Conservation (phyloP, 2,888 invertebrate genomes). For the Eupithecia vulgata region DNA sequence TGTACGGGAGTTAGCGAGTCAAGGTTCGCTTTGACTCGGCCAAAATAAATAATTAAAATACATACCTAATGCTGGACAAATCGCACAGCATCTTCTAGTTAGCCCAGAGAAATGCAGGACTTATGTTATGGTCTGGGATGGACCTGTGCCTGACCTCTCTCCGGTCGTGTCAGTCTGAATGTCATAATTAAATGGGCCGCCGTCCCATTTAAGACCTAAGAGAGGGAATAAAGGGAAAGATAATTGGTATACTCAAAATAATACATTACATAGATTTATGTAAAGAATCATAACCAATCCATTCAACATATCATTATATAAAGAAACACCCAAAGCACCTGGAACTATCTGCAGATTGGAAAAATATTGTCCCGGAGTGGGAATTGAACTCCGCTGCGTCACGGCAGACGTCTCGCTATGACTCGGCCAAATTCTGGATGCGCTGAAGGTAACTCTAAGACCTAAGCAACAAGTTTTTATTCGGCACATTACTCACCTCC, state of each 20-base stretch:
- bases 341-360: neutral
- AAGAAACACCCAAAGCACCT: neutral
- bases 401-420: neutral
- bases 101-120: neutral
- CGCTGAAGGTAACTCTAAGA: conserved; percentile 4
- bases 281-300: too few species aligned
- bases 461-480: conserved; percentile 33
- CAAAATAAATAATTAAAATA: neutral
- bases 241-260: neutral
- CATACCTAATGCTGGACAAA: neutral
- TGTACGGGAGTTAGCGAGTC: too few species aligned
- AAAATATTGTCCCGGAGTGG: too few species aligned
- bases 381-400: neutral
- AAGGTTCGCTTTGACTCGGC: too few species aligned
- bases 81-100: neutral
- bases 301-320: too few species aligned
- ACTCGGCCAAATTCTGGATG: neutral
- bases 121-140: neutral
- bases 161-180: too few species aligned
- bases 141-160: too few species aligned
- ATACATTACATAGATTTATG: neutral
- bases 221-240: too few species aligned
- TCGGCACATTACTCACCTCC: neutral
- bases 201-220: too few species aligned
- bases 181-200: too few species aligned